Evolutionary conservation across 2,797 vertebrate species (phyloP).

Genomic region (Sciurus vulgaris): DNA sequence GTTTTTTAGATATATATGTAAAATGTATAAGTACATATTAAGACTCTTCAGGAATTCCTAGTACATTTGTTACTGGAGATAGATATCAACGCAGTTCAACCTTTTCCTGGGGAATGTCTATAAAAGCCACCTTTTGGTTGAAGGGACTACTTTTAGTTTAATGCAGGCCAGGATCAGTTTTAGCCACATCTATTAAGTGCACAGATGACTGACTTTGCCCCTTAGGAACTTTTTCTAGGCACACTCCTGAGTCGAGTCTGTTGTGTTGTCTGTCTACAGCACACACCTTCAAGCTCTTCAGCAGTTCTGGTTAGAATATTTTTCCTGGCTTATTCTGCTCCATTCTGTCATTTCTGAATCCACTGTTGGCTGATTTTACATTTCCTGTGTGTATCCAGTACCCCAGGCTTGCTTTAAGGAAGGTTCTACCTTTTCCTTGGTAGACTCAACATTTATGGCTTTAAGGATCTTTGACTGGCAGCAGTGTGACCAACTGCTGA

Average conservation of each 20-base stretch:
- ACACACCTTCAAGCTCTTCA: not conserved
- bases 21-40: not conserved
- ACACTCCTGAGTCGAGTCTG: not conserved
- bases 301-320: conserved; percentile 1
- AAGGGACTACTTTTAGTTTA: not conserved
- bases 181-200: too few species aligned
- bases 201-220: not conserved
- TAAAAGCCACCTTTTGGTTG: not conserved
- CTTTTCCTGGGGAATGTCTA: not conserved
- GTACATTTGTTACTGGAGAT: not conserved
- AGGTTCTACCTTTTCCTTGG: not conserved
- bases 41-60: conserved; percentile 1
- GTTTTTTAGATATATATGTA: not conserved
- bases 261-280: not conserved
- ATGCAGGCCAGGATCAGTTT: not conserved
- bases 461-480: not conserved
- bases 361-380: not conserved
- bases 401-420: not conserved
- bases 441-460: not conserved
- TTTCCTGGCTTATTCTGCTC: not conserved
- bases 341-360: not conserved
- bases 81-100: not conserved
- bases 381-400: not conserved
- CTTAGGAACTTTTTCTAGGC: not conserved
- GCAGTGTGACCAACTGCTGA: not conserved